Conservation (phyloP, 2,888 invertebrate species). For the Orchestes rusci region DNA sequence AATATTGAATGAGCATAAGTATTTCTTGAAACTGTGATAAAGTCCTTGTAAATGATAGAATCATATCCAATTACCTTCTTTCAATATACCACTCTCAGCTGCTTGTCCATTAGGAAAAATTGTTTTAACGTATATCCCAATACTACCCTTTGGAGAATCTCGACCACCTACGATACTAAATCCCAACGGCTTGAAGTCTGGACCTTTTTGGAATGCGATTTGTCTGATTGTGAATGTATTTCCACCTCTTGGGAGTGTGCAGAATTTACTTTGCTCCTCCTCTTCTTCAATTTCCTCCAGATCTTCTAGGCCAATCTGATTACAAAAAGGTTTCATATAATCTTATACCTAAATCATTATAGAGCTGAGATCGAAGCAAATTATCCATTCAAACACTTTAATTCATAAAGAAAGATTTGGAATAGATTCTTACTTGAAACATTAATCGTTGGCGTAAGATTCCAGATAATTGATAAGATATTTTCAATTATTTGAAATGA, state of each 20-base stretch:
- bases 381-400: no score
- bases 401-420: no score
- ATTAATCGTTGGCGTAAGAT: no score
- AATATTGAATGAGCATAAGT: neutral
- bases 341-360: no score
- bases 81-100: constrained; percentile 72
- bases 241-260: constrained; percentile 52
- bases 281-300: constrained; percentile 46
- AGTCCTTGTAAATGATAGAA: neutral
- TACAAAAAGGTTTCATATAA: no score
- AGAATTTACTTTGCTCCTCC: constrained; percentile 51
- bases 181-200: constrained; percentile 76
- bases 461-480: no score
- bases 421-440: no score
- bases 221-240: constrained; percentile 49
- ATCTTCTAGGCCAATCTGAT: constrained; percentile 43
- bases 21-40: neutral
- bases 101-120: constrained; percentile 82
- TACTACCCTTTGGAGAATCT: constrained; percentile 79
- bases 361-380: no score
- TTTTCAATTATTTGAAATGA: no score
- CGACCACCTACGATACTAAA: constrained; percentile 87
- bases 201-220: constrained; percentile 66
- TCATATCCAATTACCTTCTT: constrained; percentile 59
- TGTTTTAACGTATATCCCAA: constrained; percentile 86